Conservation (phyloP, 2,888 invertebrate genomes). For the Ochropleura leucogaster region DNA sequence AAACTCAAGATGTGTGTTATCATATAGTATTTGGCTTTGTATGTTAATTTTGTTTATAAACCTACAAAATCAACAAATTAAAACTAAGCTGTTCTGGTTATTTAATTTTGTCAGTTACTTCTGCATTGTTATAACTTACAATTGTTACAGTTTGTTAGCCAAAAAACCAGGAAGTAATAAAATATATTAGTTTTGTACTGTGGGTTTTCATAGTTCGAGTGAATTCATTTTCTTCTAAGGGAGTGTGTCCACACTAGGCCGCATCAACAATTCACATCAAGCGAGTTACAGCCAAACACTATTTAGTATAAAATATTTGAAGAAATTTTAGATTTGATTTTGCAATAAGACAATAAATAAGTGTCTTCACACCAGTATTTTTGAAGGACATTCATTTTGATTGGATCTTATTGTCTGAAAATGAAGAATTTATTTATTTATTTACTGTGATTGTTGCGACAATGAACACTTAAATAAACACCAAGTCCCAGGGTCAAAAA, state of each 20-base stretch:
- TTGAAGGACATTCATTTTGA: background rate
- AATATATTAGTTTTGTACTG: too few relatives aligned
- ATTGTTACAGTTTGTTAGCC: background rate
- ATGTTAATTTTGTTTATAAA: constrained; percentile 42
- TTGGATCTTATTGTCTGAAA: too few relatives aligned
- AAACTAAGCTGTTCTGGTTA: constrained; percentile 15
- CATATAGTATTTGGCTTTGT: constrained; percentile 48
- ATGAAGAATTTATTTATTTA: too few relatives aligned
- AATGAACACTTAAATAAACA: background rate
- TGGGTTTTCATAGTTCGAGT: too few relatives aligned
- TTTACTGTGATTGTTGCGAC: background rate
- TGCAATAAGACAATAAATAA: background rate
- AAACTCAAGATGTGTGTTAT: constrained; percentile 13
- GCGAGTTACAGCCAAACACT: background rate
- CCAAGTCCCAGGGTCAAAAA: background rate
- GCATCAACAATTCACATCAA: too few relatives aligned
- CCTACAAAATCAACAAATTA: too few relatives aligned
- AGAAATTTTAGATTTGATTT: background rate
- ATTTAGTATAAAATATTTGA: too few relatives aligned
- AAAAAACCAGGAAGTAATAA: too few relatives aligned
- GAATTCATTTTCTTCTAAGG: too few relatives aligned
- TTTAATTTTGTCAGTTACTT: constrained; percentile 16
- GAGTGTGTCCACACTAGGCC: too few relatives aligned
- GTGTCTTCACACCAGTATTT: background rate
- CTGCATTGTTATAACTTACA: constrained; percentile 13